Percentiles rank a stretch among this genome's conserved stretches.
Evolutionary conservation across 2,888 invertebrate species (phyloP).

Genomic region (Caenorhabditis sp.): DNA sequence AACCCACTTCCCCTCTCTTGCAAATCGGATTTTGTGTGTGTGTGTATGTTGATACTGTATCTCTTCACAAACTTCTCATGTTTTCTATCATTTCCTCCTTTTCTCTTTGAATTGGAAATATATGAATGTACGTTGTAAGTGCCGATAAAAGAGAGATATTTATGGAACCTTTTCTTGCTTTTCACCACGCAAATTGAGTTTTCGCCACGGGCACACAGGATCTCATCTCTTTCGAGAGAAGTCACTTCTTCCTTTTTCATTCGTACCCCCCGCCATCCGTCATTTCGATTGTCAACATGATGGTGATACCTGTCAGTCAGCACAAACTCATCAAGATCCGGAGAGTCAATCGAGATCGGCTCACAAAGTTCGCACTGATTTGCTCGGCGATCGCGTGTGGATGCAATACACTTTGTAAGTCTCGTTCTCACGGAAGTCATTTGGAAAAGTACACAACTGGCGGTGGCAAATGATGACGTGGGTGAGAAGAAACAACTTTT

Average conservation of each 20-base stretch:
- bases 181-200: constrained; percentile 34
- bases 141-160: constrained; percentile 47
- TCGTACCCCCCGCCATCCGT: constrained; percentile 2
- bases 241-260: constrained; percentile 13
- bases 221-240: constrained; percentile 12
- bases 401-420: constrained; percentile 68
- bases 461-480: background rate
- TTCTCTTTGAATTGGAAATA: constrained; percentile 1
- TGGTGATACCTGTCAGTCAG: constrained; percentile 77
- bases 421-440: background rate
- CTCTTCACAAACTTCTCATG: background rate
- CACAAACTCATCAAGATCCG: constrained; percentile 78
- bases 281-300: constrained; percentile 47
- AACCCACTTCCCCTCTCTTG: background rate
- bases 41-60: too few species aligned
- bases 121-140: constrained; percentile 38
- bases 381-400: constrained; percentile 67
- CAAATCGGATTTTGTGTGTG: background rate
- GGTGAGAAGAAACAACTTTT: background rate
- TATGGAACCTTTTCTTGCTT: constrained; percentile 32
- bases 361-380: constrained; percentile 68
- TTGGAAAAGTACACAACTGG: background rate
- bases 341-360: constrained; percentile 67
- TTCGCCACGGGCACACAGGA: background rate
- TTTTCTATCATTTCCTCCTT: constrained; percentile 1